These are phyloP conservation scores for Netelia melanura DNA, from an alignment of 2,888 invertebrate genomes.

Conservation along the genomic window DNA sequence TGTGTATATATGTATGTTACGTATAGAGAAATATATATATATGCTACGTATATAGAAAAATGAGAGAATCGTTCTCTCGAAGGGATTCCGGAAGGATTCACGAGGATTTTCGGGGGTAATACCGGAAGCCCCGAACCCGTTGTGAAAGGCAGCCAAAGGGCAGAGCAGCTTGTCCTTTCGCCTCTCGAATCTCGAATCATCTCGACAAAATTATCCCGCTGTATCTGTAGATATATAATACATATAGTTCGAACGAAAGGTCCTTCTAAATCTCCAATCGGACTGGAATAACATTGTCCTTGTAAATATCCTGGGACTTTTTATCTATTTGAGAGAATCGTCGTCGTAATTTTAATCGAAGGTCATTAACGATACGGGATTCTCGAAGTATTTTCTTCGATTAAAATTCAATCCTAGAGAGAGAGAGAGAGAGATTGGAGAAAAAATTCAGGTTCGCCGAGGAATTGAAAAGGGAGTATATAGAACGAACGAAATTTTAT, in stretches of 20 bases:
- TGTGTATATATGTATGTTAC: background rate
- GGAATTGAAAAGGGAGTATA: background rate
- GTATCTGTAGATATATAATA: constrained; percentile 17
- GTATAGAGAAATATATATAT: background rate
- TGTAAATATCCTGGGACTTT: background rate
- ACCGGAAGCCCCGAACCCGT: constrained; percentile 43
- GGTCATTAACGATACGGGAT: too few species aligned
- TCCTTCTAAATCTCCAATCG: constrained; percentile 30
- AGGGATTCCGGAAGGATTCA: constrained; percentile 57
- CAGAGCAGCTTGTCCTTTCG: constrained; percentile 43
- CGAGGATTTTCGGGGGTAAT: constrained; percentile 63
- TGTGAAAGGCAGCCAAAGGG: constrained; percentile 6
- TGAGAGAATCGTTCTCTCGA: constrained; percentile 56
- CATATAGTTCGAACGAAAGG: constrained; percentile 31
- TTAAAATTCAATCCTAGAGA: background rate
- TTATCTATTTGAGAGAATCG: background rate
- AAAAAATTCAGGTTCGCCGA: background rate
- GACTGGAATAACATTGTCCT: background rate
- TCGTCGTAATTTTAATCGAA: too few species aligned
- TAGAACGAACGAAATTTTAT: constrained; percentile 46
- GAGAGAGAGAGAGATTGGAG: background rate
- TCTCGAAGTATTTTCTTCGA: too few species aligned
- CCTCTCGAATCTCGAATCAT: constrained; percentile 63
- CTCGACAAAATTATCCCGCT: constrained; percentile 38
- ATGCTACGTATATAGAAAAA: constrained; percentile 4